phyloP scores from a whole-genome alignment of 2,113 vertebrate genomes.

The Etia nguti region DNA sequence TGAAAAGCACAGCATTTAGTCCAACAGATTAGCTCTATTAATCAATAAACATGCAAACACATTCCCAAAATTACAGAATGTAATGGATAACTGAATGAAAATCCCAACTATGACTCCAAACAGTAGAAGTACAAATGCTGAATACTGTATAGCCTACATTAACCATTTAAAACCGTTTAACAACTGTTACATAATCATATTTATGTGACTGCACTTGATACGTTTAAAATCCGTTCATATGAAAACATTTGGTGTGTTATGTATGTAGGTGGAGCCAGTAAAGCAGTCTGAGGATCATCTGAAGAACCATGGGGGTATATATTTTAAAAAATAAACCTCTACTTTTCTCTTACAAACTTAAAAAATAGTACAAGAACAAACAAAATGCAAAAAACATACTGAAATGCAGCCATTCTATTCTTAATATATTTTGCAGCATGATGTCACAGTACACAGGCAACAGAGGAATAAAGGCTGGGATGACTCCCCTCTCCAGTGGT shows the following conservation, averaged over 20 bases:
- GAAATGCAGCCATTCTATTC: background rate
- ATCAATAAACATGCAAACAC: background rate
- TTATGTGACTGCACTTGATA: background rate
- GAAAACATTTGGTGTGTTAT: background rate
- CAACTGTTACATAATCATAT: background rate
- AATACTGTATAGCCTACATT: background rate
- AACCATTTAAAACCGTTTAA: background rate
- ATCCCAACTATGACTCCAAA: background rate
- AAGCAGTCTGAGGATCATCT: background rate
- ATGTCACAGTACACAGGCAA: background rate
- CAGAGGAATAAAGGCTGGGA: background rate
- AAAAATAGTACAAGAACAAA: background rate
- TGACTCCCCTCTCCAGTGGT: conserved; percentile 30
- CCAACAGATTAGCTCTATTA: background rate
- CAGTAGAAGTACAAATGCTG: background rate
- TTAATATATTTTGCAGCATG: background rate
- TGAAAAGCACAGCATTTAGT: background rate
- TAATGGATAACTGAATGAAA: background rate
- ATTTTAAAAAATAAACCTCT: background rate
- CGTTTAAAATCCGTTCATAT: background rate
- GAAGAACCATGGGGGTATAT: background rate
- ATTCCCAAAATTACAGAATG: background rate
- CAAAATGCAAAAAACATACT: background rate
- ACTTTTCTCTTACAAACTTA: background rate
- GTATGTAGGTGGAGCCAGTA: background rate